These are phyloP conservation scores for Anguilla rostrata DNA, from an alignment of 2,113 vertebrate species.

Conservation along the genomic window DNA sequence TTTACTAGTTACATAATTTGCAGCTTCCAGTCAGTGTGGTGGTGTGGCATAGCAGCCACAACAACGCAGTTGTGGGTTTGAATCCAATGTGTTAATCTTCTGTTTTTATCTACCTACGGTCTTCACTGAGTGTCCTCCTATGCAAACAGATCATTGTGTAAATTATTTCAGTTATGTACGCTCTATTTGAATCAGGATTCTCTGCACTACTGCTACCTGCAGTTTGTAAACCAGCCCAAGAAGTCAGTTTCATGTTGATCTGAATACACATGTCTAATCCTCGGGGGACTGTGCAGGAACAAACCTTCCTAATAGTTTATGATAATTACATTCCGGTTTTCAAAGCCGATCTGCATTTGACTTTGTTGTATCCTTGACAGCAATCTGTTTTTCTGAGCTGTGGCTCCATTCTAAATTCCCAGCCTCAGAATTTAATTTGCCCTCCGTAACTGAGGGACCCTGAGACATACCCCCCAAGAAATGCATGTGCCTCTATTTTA, in stretches of 20 bases:
- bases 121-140: neutral
- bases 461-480: neutral
- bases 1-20: neutral
- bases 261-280: neutral
- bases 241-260: neutral
- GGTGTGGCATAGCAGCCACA: neutral
- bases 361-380: neutral
- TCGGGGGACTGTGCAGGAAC: neutral
- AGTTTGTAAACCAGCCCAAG: neutral
- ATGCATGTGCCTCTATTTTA: neutral
- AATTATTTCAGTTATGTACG: neutral
- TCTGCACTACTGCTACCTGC: neutral
- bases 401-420: neutral
- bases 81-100: neutral
- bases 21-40: neutral
- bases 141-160: neutral
- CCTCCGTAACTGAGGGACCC: neutral
- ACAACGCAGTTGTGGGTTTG: neutral
- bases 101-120: neutral
- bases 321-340: neutral
- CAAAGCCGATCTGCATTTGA: neutral
- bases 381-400: neutral
- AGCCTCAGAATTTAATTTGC: neutral
- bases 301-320: neutral
- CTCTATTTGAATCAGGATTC: neutral